phyloP scores from a whole-genome alignment of 2,888 invertebrate species.

The Orthosia gracilis region DNA sequence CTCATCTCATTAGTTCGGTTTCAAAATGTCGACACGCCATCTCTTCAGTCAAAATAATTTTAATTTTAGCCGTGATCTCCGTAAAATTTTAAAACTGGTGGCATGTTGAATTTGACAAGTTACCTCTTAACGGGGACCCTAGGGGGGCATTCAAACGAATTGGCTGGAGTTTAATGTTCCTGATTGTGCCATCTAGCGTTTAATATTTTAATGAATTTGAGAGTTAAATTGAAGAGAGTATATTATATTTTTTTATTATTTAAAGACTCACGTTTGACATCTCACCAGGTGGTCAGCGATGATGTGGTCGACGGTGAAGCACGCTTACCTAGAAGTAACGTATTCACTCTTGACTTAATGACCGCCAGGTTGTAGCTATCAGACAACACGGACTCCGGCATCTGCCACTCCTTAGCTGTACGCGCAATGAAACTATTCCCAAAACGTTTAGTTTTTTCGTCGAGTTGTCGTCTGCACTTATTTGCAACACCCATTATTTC shows the following conservation, averaged over 20 bases:
- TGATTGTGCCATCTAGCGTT: slow-evolving; percentile 61
- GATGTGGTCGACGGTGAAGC: too few species aligned
- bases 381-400: too few species aligned
- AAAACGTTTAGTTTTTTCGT: slow-evolving; percentile 18
- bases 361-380: too few species aligned
- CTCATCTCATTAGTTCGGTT: slow-evolving; percentile 9
- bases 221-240: slow-evolving; percentile 32
- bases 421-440: too few species aligned
- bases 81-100: slow-evolving; percentile 59
- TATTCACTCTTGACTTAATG: too few species aligned
- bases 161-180: slow-evolving; percentile 61
- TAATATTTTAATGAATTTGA: slow-evolving; percentile 60
- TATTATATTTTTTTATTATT: too few species aligned
- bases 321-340: too few species aligned
- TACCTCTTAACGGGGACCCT: slow-evolving; percentile 67
- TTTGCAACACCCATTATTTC: background rate
- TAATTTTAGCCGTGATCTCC: slow-evolving; percentile 59
- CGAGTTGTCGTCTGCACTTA: slow-evolving; percentile 3
- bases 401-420: too few species aligned
- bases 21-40: slow-evolving; percentile 45
- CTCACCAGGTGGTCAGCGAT: too few species aligned
- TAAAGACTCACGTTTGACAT: too few species aligned
- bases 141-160: slow-evolving; percentile 63
- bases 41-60: slow-evolving; percentile 52
- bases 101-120: slow-evolving; percentile 74